Conservation (phyloP, 2,797 vertebrate species). For the Enteromius anoplus region DNA sequence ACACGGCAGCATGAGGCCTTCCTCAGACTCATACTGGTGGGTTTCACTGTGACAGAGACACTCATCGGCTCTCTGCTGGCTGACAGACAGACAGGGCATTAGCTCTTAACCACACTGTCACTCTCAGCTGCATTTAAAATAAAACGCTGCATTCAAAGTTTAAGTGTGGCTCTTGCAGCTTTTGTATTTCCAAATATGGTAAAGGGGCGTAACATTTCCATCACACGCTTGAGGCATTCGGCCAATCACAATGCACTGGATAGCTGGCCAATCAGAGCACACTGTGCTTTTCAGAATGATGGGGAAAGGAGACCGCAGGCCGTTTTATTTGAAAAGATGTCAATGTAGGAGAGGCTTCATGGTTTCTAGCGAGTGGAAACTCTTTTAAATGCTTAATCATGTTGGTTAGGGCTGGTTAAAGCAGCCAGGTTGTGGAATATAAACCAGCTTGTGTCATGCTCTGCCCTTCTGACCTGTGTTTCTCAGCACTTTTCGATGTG, state of each 20-base stretch:
- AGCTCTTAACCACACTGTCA: too few relatives aligned
- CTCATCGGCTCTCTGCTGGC: not conserved
- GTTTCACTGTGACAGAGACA: conserved; percentile 43
- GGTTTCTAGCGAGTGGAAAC: not conserved
- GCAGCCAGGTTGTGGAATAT: too few relatives aligned
- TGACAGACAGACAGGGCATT: not conserved
- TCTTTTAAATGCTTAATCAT: not conserved
- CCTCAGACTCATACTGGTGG: conserved; percentile 87
- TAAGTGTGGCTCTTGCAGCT: too few relatives aligned
- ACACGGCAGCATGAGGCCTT: conserved; percentile 86
- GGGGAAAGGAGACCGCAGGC: too few relatives aligned
- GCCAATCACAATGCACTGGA: not conserved
- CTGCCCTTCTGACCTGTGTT: not conserved
- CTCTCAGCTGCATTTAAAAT: too few relatives aligned
- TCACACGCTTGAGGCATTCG: not conserved
- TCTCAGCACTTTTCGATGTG: not conserved
- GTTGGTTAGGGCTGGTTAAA: not conserved
- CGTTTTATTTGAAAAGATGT: too few relatives aligned
- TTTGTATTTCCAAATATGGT: too few relatives aligned
- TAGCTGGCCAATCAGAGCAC: too few relatives aligned
- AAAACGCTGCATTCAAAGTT: too few relatives aligned
- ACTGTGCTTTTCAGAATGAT: too few relatives aligned
- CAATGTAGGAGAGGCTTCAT: too few relatives aligned
- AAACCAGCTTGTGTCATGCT: not conserved
- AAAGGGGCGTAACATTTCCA: too few relatives aligned